phyloP scores from a whole-genome alignment of 2,888 invertebrate species.

The Ptychoptera contaminata region DNA sequence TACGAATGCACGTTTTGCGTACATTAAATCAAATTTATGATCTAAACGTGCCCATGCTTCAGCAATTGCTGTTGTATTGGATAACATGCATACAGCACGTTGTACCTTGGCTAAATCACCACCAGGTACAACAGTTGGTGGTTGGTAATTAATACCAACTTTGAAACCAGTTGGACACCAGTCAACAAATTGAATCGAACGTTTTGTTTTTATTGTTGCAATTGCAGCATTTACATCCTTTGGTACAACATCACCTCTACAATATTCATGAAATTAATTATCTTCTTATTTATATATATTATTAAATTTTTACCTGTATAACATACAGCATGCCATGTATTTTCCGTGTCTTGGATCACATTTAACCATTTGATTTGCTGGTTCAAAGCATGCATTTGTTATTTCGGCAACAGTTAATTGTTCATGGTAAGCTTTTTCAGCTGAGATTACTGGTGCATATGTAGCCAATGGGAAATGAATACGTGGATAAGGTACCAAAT shows the following conservation, averaged over 20 bases:
- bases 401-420: conserved; percentile 82
- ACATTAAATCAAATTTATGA: conserved; percentile 93
- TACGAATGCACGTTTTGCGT: conserved; percentile 88
- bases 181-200: conserved; percentile 77
- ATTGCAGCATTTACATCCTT: conserved; percentile 89
- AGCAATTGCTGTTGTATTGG: conserved; percentile 91
- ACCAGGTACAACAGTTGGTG: conserved; percentile 79
- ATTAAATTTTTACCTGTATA: conserved; percentile 37
- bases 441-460: conserved; percentile 82
- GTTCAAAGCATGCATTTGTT: conserved; percentile 90
- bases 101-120: conserved; percentile 87
- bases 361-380: conserved; percentile 87
- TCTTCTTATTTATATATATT: neutral
- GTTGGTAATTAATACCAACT: conserved; percentile 80
- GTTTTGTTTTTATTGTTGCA: conserved; percentile 87
- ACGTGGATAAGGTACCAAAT: conserved; percentile 85
- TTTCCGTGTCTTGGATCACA: conserved; percentile 83
- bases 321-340: conserved; percentile 90
- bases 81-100: conserved; percentile 91
- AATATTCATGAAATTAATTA: neutral
- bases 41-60: conserved; percentile 92
- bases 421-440: conserved; percentile 87
- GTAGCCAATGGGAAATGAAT: conserved; percentile 89
- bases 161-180: conserved; percentile 76
- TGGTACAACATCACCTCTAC: conserved; percentile 77